Conservation (phyloP, 2,888 invertebrate genomes). For the Octonoba sinensis region DNA sequence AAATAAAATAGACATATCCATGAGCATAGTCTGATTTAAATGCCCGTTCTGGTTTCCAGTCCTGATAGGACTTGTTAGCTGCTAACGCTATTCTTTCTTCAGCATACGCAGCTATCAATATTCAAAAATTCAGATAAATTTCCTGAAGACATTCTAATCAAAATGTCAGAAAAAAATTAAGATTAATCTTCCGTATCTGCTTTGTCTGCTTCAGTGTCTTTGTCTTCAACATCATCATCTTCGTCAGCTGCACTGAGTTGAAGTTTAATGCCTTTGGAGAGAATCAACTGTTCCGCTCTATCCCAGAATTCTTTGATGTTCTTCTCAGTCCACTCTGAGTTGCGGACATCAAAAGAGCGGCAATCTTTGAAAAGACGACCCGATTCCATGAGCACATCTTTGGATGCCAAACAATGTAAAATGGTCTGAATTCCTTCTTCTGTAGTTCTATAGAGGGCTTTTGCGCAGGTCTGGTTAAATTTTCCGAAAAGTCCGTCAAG, state of each 20-base stretch:
- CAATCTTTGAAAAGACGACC: conserved; percentile 57
- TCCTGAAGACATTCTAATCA: too few species aligned
- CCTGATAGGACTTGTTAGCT: too few species aligned
- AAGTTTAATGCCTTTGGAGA: conserved; percentile 51
- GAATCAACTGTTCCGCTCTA: conserved; percentile 35
- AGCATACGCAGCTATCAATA: too few species aligned
- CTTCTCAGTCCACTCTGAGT: conserved; percentile 53
- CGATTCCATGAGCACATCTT: conserved; percentile 44
- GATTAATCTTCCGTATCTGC: background rate
- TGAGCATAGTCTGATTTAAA: too few species aligned
- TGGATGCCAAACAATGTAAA: conserved; percentile 44
- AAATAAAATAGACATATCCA: too few species aligned
- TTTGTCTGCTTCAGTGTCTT: conserved; percentile 13
- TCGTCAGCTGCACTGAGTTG: conserved; percentile 31
- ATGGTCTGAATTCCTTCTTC: conserved; percentile 64
- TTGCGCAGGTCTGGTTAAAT: conserved; percentile 51
- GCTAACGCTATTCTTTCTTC: too few species aligned
- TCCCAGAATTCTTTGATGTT: conserved; percentile 44
- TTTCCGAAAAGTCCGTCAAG: conserved; percentile 50
- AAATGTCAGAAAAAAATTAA: too few species aligned
- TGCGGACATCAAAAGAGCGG: conserved; percentile 15
- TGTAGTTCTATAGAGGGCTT: conserved; percentile 51
- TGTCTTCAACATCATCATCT: conserved; percentile 40
- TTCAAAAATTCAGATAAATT: too few species aligned
- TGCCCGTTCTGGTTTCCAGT: too few species aligned